These are phyloP conservation scores for Mus pahari DNA, from an alignment of 2,113 vertebrate species.

Conservation along the genomic window DNA sequence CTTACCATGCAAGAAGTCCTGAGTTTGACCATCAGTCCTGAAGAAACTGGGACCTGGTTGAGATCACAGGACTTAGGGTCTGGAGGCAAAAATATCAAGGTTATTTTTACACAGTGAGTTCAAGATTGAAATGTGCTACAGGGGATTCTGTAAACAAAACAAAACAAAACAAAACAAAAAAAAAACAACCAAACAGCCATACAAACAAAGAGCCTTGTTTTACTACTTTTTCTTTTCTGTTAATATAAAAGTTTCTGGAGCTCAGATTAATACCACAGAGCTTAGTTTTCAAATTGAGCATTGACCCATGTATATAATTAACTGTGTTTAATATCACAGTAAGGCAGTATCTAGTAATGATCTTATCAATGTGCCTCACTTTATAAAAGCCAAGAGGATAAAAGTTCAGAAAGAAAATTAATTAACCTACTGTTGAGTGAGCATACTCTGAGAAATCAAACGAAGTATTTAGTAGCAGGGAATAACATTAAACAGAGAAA, in stretches of 20 bases:
- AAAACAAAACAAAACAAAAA: not conserved
- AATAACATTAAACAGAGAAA: not conserved
- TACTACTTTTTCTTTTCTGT: not conserved
- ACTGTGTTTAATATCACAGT: not conserved
- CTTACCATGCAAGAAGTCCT: not conserved
- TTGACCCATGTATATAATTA: not conserved
- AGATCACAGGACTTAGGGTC: not conserved
- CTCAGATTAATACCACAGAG: not conserved
- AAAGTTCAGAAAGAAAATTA: slow-evolving; percentile 46
- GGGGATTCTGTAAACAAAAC: not conserved
- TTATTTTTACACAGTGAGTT: not conserved
- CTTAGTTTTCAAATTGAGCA: slow-evolving; percentile 2
- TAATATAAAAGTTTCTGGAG: not conserved
- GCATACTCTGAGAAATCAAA: not conserved
- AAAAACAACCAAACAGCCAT: not conserved
- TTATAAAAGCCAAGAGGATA: not conserved
- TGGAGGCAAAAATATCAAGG: not conserved
- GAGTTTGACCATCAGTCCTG: not conserved
- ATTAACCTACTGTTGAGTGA: not conserved
- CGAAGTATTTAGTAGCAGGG: not conserved
- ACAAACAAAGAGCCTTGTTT: not conserved
- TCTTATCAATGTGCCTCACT: not conserved
- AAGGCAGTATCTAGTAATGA: not conserved
- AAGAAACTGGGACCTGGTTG: not conserved
- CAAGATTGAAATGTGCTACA: not conserved